phyloP scores from a whole-genome alignment of 2,113 vertebrate genomes.

The Ctenomys sociabilis region DNA sequence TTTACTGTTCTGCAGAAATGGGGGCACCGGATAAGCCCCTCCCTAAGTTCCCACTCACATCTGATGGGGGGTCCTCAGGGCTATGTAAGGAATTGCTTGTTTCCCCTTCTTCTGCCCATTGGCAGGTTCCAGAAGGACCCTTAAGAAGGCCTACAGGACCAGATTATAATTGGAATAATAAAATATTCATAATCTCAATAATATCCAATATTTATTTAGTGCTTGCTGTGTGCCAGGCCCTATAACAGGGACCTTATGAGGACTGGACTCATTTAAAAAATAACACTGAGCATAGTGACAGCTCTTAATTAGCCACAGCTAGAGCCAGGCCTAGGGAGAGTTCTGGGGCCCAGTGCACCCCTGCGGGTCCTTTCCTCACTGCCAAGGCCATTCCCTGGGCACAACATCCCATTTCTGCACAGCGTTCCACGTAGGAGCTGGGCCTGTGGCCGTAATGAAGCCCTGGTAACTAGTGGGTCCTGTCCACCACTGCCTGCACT shows the following conservation, averaged over 20 bases:
- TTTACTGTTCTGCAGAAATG: background rate
- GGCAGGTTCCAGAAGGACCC: conserved; percentile 55
- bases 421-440: background rate
- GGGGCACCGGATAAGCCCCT: no score
- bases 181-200: conserved; percentile 63
- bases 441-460: background rate
- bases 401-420: rapidly evolving
- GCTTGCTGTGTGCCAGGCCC: background rate
- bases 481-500: background rate
- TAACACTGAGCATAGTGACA: background rate
- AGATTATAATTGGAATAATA: conserved; percentile 61
- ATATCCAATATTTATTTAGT: background rate
- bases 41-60: background rate
- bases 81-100: background rate
- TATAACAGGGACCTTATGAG: background rate
- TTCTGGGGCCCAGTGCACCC: background rate
- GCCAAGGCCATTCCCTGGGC: background rate
- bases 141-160: conserved; percentile 22
- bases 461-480: background rate
- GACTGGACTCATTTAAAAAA: background rate
- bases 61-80: background rate
- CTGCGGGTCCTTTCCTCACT: background rate
- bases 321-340: background rate
- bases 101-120: background rate
- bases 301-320: background rate